Base-by-base conservation (phyloP, 2,113 vertebrate species). In the Mastomys coucha region DNA sequence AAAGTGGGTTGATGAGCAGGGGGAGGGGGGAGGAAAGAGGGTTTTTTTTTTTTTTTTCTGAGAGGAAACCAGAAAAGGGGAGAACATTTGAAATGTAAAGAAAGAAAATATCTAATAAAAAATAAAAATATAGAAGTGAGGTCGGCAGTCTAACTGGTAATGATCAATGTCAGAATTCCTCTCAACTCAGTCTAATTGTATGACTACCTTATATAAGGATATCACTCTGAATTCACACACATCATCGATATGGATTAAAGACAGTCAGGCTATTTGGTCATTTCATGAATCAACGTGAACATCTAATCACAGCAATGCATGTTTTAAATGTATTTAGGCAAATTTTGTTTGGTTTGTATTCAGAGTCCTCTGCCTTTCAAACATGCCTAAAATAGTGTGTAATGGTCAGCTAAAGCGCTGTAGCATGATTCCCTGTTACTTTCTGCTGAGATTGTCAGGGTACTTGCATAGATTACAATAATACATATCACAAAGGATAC, bases 401-500 rank as follows among this genome's bases (percentile, higher is more conserved):
- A 75, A 56, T 90, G 94, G 88, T 67, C 73, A 97, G 94, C 82
- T 95, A 94, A 97, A 88, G 20, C n/a, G 58, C 10, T 39, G 85
- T 82, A 77, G 87, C 78, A 45, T 28, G 70, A 97, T 70, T 93
- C 58, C n/a, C 36, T 89, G 81, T 1, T 90, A 89, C 95, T 96
- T 17, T 96, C 65, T 5, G 7, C 96, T 97, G 53, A 97, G 75
- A 96, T 69, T 96, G 72, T 97, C 45, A 96, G 91, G 91, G 97
- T 94, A 93, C 51, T 88, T 93, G 97, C 89, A 93, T 70, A 96
- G 73, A 96, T 97, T 97, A 97, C 89, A 97, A 96, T 82, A 95
- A 3, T 65, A 72, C 93, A 92, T 96, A 97, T 91, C 94, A 92
- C 95, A 97, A 98, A 97, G 97, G 88, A 53, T 85, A 97, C 92